Evolutionary conservation across 2,888 invertebrate species (phyloP), one percentile per base, ranked within the genome.

Genomic region (Elgonia sp.): DNA sequence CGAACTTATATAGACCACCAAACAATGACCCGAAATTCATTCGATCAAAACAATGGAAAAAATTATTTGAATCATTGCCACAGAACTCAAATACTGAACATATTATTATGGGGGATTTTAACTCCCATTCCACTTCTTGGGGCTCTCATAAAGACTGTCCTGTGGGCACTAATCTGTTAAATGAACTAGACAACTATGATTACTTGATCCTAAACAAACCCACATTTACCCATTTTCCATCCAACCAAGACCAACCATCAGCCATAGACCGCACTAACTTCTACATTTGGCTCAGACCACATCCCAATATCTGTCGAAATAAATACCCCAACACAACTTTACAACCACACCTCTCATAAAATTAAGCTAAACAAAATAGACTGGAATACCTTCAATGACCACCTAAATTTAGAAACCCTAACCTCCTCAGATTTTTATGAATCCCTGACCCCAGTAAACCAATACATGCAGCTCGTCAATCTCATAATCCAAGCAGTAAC

Each of bases 331-430:
- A 39, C 18, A 21, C 9, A 50, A 14, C 10, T 16, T 14, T 50
- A 50, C 16, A 62, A 18, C 16, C 16, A 80, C 18, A 60, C 37
- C n/a, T 80, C 80, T 7, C 80, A 80, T 37, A 57, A 46, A 60
- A 46, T 69, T 7, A 69, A 80, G 37, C 2, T 46, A 0, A 69
- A 80, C 40, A 69, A 69, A 0, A 69, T 80, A 9, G 42, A 80
- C 42, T 80, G 80, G 69, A 29, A 20, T 9, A 16, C 37, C 1
- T 80, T 80, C 46, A 29, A 0, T 14, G 18, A 16, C 29, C 20
- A 14, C 20, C 37, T 57, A 1, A 29, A 20, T 5, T 1, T 37
- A 37, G 55, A 70, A 14, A 29, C 70, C 3, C 1, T 42, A 4
- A 73, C 73, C 4, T 37, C 53, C 20, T 42, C 73, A 5, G 60